Evolutionary conservation across 2,888 invertebrate genomes (phyloP).

Genomic region (Pyralis farinalis): DNA sequence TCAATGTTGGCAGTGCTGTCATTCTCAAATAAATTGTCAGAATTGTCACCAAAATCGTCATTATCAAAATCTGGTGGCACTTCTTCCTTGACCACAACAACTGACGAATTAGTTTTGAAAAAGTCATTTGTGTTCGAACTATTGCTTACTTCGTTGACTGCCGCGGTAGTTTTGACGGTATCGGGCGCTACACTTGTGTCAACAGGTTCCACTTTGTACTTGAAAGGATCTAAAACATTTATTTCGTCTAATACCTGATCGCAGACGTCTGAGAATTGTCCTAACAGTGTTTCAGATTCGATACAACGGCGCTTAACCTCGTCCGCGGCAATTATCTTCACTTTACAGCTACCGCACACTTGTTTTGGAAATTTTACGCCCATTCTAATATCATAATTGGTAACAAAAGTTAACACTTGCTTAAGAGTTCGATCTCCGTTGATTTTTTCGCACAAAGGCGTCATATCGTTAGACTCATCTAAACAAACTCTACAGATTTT

Average conservation of each 20-base stretch:
- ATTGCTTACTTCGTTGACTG: background rate
- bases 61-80: background rate
- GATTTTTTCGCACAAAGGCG: conserved; percentile 42
- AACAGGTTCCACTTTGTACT: conserved; percentile 5
- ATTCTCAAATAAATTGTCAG: background rate
- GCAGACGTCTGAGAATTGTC: conserved; percentile 28
- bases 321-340: conserved; percentile 44
- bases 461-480: conserved; percentile 37
- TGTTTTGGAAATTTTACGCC: conserved; percentile 54
- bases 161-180: background rate
- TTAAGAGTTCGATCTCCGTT: conserved; percentile 37
- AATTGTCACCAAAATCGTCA: background rate
- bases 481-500: conserved; percentile 58
- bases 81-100: background rate
- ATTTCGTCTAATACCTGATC: background rate
- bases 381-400: conserved; percentile 43
- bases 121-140: too few species aligned
- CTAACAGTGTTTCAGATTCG: conserved; percentile 47
- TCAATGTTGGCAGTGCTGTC: background rate
- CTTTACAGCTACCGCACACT: conserved; percentile 55
- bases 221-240: conserved; percentile 1
- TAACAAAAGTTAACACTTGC: conserved; percentile 46
- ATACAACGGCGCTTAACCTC: conserved; percentile 57
- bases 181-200: background rate
- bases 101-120: too few species aligned